These are phyloP conservation scores for Keiferia lycopersicella DNA, from an alignment of 2,888 invertebrate species.

Conservation along the genomic window DNA sequence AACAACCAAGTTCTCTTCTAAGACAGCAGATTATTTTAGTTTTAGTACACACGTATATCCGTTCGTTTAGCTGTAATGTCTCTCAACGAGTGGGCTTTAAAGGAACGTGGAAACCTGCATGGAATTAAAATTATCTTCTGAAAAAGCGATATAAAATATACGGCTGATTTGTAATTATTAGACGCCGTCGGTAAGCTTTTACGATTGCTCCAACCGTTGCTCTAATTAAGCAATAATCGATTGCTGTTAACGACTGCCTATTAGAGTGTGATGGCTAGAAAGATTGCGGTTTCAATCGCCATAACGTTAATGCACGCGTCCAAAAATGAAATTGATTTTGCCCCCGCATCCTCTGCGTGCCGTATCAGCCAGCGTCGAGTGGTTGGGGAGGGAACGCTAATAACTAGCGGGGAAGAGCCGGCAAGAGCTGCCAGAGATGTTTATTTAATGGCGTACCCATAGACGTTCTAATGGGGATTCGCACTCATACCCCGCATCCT, in stretches of 20 bases:
- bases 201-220: neutral
- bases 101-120: constrained; percentile 51
- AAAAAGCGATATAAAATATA: constrained; percentile 48
- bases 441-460: constrained; percentile 79
- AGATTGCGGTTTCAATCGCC: constrained; percentile 58
- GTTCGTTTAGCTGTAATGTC: constrained; percentile 70
- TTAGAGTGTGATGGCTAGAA: constrained; percentile 23
- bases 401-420: constrained; percentile 72
- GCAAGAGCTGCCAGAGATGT: constrained; percentile 72
- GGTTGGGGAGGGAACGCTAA: constrained; percentile 73
- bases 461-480: constrained; percentile 74
- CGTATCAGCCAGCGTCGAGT: constrained; percentile 75
- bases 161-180: constrained; percentile 2
- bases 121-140: constrained; percentile 55
- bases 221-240: constrained; percentile 3
- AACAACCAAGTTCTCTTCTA: constrained; percentile 32
- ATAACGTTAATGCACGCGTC: constrained; percentile 75
- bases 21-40: constrained; percentile 31
- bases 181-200: neutral
- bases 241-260: neutral
- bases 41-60: constrained; percentile 54
- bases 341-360: constrained; percentile 74
- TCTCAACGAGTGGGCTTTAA: constrained; percentile 72
- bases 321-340: constrained; percentile 80
- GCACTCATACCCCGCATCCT: constrained; percentile 40